Evolutionary conservation across 2,888 invertebrate genomes (phyloP).

Genomic region (Ichneumon xanthorius): DNA sequence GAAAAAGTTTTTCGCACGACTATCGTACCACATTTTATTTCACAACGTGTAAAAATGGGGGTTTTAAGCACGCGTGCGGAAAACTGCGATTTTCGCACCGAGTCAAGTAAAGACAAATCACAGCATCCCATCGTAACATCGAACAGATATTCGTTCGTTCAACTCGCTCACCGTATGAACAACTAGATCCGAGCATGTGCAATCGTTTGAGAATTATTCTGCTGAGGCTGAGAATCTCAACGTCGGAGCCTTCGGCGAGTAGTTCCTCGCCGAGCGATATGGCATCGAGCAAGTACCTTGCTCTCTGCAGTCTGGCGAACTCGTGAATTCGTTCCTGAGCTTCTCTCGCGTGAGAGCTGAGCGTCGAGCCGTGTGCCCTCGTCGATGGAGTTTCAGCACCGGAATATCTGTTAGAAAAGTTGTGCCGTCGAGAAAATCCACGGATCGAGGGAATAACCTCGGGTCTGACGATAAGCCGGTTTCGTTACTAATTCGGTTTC

Average conservation of each 20-base stretch:
- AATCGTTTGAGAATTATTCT: slow-evolving; percentile 89
- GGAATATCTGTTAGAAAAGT: slow-evolving; percentile 67
- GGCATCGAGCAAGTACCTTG: slow-evolving; percentile 80
- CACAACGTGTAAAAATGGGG: not conserved
- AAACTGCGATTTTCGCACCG: too few species aligned
- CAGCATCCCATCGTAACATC: not conserved
- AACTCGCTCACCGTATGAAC: slow-evolving; percentile 38
- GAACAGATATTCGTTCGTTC: not conserved
- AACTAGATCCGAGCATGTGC: slow-evolving; percentile 82
- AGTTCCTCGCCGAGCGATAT: slow-evolving; percentile 85
- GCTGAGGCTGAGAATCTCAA: slow-evolving; percentile 90
- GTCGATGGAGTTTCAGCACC: slow-evolving; percentile 43
- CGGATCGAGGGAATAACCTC: not conserved
- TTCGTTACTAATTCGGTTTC: not conserved
- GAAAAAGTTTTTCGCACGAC: too few species aligned
- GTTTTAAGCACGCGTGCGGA: not conserved
- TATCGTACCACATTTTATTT: too few species aligned
- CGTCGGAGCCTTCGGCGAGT: slow-evolving; percentile 88
- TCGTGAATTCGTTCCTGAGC: slow-evolving; percentile 81
- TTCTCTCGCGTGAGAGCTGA: slow-evolving; percentile 77
- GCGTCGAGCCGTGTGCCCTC: slow-evolving; percentile 66
- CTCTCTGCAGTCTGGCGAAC: slow-evolving; percentile 78
- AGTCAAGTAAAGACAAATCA: not conserved
- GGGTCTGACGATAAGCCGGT: not conserved
- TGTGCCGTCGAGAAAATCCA: not conserved